Evolutionary conservation across 2,888 invertebrate genomes (phyloP), one percentile per base, ranked within the genome.

Genomic region (Lasioglossum figueresi): DNA sequence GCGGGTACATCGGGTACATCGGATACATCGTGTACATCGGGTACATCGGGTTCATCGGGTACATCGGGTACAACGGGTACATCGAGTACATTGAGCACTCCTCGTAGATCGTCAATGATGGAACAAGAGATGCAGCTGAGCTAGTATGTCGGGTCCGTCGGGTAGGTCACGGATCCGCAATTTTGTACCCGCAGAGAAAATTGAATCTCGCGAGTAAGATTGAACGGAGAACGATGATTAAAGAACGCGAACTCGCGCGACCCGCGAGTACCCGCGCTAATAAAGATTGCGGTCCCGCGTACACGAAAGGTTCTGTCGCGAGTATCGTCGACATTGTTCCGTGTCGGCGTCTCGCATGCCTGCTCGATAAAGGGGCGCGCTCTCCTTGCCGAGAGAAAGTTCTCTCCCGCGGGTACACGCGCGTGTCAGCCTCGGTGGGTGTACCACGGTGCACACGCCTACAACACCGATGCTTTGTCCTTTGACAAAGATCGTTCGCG

Each of bases 361-460:
- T 79, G 84, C 77, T 76, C 80, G 74, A 78, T 52, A 72, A 79
- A 89, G 79, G 84, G 80, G 87, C 87, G 88, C 83, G 87, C 87
- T 90, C 89, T 89, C 90, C 82, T 87, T 85, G 82, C 80, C 79
- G 83, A 88, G 89, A 90, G 89, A 90, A 90, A 90, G 89, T 89
- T 68, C 68, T 68, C 68, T 68, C 87, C 75, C 80, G 71, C 80
- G 76, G 84, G 63, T 84, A 80, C 31, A 71, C 27, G 56, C 23
- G 48, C 43, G 19, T 48, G 59, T 63, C 66, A 34, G 19, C n/a
- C n/a, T 59, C 78, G 74, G 73, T 59, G 82, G 75, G 31, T 76
- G 82, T 83, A 78, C 27, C 76, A n/a, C 56, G 37, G 45, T 27
- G 19, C 40, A 23, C 77, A 72, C 77, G 71, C 77, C 84, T 75